Conservation (phyloP, 1,140 invertebrate species). For the Drosophila lacertosa region DNA sequence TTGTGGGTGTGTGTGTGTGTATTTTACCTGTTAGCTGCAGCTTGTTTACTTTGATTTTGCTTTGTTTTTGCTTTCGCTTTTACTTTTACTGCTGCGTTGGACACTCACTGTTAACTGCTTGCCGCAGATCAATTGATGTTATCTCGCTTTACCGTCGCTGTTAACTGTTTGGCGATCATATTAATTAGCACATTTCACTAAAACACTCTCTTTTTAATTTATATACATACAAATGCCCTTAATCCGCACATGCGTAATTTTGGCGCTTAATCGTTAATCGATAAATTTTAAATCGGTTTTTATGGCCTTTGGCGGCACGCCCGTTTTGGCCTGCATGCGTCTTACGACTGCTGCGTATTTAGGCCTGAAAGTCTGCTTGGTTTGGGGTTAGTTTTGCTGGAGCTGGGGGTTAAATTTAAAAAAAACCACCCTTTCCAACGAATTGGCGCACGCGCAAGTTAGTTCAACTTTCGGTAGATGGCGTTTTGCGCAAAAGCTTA, state of each 20-base stretch:
- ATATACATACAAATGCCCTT: no score
- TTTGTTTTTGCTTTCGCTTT: background rate
- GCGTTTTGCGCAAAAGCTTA: conserved; percentile 1
- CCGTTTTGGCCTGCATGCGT: conserved; percentile 1
- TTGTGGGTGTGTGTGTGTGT: background rate
- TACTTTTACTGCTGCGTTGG: conserved; percentile 20
- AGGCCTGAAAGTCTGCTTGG: background rate
- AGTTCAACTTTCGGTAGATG: conserved; percentile 1
- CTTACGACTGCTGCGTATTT: conserved; percentile 23
- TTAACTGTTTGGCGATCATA: background rate
- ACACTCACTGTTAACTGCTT: background rate
- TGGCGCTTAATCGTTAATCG: conserved; percentile 18
- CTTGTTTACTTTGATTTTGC: conserved; percentile 3
- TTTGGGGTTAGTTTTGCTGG: background rate
- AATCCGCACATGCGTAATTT: conserved; percentile 10
- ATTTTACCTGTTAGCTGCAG: background rate
- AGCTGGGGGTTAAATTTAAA: no score
- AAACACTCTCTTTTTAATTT: conserved; percentile 5
- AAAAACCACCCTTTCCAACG: background rate
- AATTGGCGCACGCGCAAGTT: conserved; percentile 20
- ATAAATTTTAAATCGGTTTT: conserved; percentile 9
- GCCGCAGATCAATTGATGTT: background rate
- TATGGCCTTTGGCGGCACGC: background rate
- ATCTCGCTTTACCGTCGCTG: background rate
- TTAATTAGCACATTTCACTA: conserved; percentile 11